phyloP scores from a whole-genome alignment of 1,140 invertebrate genomes.

The Augochlora pura region DNA sequence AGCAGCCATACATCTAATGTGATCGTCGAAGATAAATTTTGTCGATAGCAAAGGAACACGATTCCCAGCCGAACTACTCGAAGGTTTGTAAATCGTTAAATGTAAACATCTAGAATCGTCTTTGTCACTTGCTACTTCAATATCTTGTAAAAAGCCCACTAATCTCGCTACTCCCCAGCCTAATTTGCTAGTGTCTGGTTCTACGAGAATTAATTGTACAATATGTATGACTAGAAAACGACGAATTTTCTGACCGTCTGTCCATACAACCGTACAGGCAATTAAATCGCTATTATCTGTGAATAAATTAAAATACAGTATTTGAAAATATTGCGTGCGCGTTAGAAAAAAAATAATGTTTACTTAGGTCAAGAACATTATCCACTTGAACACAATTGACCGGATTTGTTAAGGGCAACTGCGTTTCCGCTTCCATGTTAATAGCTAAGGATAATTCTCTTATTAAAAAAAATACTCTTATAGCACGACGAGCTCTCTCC shows the following conservation, averaged over 20 bases:
- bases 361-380: constrained; percentile 96
- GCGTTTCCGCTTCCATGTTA: constrained; percentile 90
- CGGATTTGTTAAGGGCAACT: constrained; percentile 96
- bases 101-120: constrained; percentile 98
- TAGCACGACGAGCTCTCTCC: constrained; percentile 94
- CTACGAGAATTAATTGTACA: constrained; percentile 96
- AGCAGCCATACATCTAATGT: constrained; percentile 98
- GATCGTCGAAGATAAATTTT: constrained; percentile 98
- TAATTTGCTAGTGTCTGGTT: constrained; percentile 94
- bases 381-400: constrained; percentile 93
- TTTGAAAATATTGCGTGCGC: neutral
- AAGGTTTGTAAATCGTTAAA: constrained; percentile 94
- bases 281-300: constrained; percentile 98
- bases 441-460: constrained; percentile 91
- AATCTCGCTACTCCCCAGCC: constrained; percentile 99
- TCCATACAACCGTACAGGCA: constrained; percentile 94
- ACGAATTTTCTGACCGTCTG: constrained; percentile 93
- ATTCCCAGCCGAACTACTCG: constrained; percentile 82
- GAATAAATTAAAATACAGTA: constrained; percentile 65
- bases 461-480: constrained; percentile 96
- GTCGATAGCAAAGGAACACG: constrained; percentile 91
- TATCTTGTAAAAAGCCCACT: constrained; percentile 92
- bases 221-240: constrained; percentile 97
- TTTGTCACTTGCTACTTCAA: constrained; percentile 93
- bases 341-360: constrained; percentile 63